Base-by-base conservation (phyloP, 2,888 invertebrate genomes). In the Trichopria drosophilae region DNA sequence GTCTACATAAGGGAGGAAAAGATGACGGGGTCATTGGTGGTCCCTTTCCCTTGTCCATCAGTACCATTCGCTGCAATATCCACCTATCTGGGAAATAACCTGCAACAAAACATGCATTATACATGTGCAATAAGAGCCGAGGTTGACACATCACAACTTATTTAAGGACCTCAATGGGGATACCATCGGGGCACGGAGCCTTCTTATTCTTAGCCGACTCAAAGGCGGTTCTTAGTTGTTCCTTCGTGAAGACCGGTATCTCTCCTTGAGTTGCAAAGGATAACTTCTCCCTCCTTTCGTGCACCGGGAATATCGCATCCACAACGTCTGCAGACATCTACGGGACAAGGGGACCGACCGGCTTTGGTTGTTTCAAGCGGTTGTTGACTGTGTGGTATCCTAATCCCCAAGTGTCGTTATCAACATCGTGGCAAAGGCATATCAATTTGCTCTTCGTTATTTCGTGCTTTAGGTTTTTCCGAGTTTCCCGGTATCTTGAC, bases 121-220 rank as follows among this genome's bases (percentile, higher is more conserved):
- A n/a, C n/a, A n/a, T n/a, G n/a, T n/a, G n/a, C n/a, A n/a, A n/a
- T n/a, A n/a, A n/a, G n/a, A n/a, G n/a, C n/a, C n/a, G n/a, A n/a
- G n/a, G n/a, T n/a, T n/a, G n/a, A n/a, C n/a, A n/a, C n/a, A n/a
- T n/a, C n/a, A n/a, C n/a, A n/a, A n/a, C n/a, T n/a, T n/a, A n/a
- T 48, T 60, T 62, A 1, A 64, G n/a, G 1, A 46, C 58, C 34
- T 64, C 63, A 1, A 57, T 12, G 5, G 62, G 55, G 3, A 66
- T 57, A 7, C 57, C 55, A 28, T 63, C 64, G 0, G 57, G 55
- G 1, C 62, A 62, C 4, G 62, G 57, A 0, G 63, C 61, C 34
- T n/a, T n/a, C n/a, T n/a, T n/a, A n/a, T n/a, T n/a, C n/a, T n/a
- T n/a, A n/a, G n/a, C n/a, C n/a, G n/a, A 51, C 1, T 5, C 15